phyloP scores from a whole-genome alignment of 2,113 vertebrate genomes.

The Pachyramphus minor region DNA sequence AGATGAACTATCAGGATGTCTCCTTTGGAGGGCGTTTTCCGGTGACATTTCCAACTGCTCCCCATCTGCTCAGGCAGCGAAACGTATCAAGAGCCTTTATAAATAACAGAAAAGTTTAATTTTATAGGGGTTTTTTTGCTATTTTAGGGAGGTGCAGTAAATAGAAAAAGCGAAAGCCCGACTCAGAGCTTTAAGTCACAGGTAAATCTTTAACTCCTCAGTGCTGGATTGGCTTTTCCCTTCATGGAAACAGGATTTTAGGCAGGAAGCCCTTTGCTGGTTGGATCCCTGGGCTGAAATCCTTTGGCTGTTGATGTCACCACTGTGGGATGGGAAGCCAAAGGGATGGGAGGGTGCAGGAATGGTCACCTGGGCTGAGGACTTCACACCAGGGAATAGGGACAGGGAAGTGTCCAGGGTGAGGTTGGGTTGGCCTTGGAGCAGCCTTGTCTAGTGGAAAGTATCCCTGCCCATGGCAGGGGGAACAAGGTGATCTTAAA shows the following conservation, averaged over 20 bases:
- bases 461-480: neutral
- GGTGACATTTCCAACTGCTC: rapidly evolving
- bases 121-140: neutral
- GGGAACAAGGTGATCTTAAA: neutral
- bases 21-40: neutral
- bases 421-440: neutral
- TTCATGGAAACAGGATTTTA: neutral
- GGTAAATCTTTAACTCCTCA: rapidly evolving
- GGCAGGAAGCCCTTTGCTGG: neutral
- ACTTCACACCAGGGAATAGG: neutral
- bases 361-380: neutral
- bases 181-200: neutral
- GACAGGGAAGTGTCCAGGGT: neutral
- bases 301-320: rapidly evolving
- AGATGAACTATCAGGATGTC: neutral
- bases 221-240: neutral
- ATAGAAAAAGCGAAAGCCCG: neutral
- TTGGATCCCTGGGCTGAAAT: neutral
- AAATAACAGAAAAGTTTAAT: rapidly evolving
- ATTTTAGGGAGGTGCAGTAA: neutral
- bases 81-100: neutral
- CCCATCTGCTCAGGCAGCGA: neutral
- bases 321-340: rapidly evolving
- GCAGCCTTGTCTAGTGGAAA: neutral
- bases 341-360: neutral